Base-by-base conservation (phyloP, 2,888 invertebrate species). In the Agrilus cyanescens region DNA sequence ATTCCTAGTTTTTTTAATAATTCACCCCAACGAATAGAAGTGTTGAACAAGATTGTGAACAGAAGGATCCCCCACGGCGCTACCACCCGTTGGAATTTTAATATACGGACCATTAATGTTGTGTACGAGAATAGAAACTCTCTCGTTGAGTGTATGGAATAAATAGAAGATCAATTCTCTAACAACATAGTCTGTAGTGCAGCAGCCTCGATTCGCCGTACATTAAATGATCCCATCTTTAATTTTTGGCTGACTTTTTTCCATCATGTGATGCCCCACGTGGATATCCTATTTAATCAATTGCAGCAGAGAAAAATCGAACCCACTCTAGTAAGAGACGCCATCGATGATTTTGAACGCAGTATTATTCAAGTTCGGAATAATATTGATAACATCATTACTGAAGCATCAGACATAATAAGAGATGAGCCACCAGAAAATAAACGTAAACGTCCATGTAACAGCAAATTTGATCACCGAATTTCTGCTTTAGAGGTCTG, bases 221-320 rank as follows among this genome's bases (percentile, higher is more conserved):
- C 32, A 8, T 20, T 42, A 32, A 12, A 12, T 14, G 37, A 37
- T 37, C 12, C 37, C n/a, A n/a, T 30, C 33, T 42, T 37, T 32
- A n/a, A 20, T 25, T 43, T 39, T 31, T 43, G 35, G 43, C 31
- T 43, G 33, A 16, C 35, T 12, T 32, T 41, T 13, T 41, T 41
- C 31, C 37, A 41, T 35, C 32, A 37, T 12, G 30, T 42, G 13
- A 42, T 42, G 42, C 42, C 42, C 16, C 37, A 42, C 15, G 42
- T 42, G 3, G 25, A 25, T 10, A 10, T 10, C 4, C 10, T 25
- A 4, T 25, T 8, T 25, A 25, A 25, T 25, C 10, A 10, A 10
- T 4, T 25, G 25, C 25, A 25, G 10, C 8, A 25, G 10, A 10
- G 10, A 25, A 25, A 10, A 2, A 25, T 1, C 4, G 10, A 10